These are phyloP conservation scores for Patella ulyssiponensis DNA, from an alignment of 2,888 invertebrate genomes.

Conservation along the genomic window DNA sequence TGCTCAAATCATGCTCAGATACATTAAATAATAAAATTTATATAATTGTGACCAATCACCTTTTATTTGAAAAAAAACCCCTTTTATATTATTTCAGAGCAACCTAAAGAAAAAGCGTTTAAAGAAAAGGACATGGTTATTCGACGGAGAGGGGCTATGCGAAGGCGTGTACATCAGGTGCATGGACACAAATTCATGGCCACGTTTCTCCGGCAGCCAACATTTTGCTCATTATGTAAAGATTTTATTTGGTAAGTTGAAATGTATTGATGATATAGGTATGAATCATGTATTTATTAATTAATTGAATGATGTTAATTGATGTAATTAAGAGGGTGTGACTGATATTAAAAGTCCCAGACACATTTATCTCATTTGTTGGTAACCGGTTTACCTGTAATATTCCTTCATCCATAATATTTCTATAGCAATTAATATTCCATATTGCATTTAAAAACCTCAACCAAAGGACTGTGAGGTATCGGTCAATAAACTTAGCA, in stretches of 20 bases:
- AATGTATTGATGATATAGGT: not conserved
- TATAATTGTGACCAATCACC: not conserved
- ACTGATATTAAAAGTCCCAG: too few relatives aligned
- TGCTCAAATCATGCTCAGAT: not conserved
- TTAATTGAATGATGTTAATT: too few relatives aligned
- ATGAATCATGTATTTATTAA: too few relatives aligned
- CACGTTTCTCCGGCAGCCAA: constrained; percentile 97
- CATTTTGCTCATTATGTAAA: constrained; percentile 99
- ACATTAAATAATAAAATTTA: not conserved
- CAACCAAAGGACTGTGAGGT: too few relatives aligned
- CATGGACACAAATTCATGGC: constrained; percentile 99
- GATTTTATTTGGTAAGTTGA: constrained; percentile 94
- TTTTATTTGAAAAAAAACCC: not conserved
- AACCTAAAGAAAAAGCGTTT: constrained; percentile 80
- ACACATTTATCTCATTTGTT: too few relatives aligned
- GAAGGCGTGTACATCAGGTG: constrained; percentile 95
- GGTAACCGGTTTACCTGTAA: too few relatives aligned
- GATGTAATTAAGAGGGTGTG: too few relatives aligned
- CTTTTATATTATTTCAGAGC: constrained; percentile 36
- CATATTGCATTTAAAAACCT: too few relatives aligned
- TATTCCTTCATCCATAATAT: too few relatives aligned
- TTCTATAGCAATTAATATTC: too few relatives aligned
- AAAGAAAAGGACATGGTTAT: constrained; percentile 91
- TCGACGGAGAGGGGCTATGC: constrained; percentile 96
- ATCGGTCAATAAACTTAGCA: too few relatives aligned